Base-by-base conservation (phyloP, 2,888 invertebrate species). In the Melanophora roralis region DNA sequence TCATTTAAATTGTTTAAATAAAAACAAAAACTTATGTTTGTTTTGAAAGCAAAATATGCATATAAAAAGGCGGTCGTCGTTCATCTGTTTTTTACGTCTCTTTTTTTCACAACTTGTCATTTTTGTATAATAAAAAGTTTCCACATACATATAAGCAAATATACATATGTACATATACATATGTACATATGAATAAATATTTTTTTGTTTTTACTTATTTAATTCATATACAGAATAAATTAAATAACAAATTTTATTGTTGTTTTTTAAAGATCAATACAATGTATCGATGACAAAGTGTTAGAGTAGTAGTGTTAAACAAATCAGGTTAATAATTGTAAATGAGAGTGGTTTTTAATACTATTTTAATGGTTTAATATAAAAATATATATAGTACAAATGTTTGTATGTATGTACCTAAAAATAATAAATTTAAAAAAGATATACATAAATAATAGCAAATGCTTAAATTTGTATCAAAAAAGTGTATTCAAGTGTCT, bases 71-170 rank as follows among this genome's bases (percentile, higher is more conserved):
- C 55, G 62, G 21, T n/a, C 3, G 6, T 6, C 27, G 32, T 49
- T 73, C 65, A 47, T 47, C 57, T 65, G 64, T 59, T 60, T 73
- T 67, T 36, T 65, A 40, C 57, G 65, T 74, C 65, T 59, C 34
- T n/a, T 73, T 59, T 27, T 38, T 57, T 55, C 14, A 27, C 27
- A 40, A 43, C 1, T 34, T 57, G 19, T 14, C 40, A 34, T 51
- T 67, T 67, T 27, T 67, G 53, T 59, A 43, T 23, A 51, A 40
- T 57, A n/a, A n/a, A n/a, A n/a, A n/a, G n/a, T n/a, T n/a, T n/a
- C n/a, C n/a, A n/a, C n/a, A n/a, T n/a, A n/a, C n/a, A n/a, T n/a
- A n/a, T n/a, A n/a, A n/a, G n/a, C n/a, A n/a, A n/a, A n/a, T n/a
- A n/a, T n/a, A n/a, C n/a, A n/a, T n/a, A n/a, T n/a, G n/a, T n/a